Evolutionary conservation across 2,113 vertebrate species (phyloP).

Genomic region (Acanthisitta chloris): DNA sequence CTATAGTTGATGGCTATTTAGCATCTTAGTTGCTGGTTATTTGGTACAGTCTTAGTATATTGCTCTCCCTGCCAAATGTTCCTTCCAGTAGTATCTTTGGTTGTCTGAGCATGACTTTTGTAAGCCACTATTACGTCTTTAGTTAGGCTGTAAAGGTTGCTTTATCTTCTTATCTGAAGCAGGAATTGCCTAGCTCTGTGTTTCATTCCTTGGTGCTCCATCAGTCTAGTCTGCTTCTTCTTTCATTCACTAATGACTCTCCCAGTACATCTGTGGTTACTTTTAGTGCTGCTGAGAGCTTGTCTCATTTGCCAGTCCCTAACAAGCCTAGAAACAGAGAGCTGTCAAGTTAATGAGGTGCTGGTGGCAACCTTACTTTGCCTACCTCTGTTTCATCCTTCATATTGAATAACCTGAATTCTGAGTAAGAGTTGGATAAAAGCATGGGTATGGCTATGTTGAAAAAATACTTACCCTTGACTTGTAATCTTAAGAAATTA

Average conservation of each 20-base stretch:
- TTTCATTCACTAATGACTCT: not conserved
- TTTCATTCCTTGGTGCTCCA: not conserved
- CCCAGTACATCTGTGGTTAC: not conserved
- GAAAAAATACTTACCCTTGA: not conserved
- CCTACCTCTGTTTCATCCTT: not conserved
- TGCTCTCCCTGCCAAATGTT: not conserved
- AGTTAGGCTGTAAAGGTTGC: not conserved
- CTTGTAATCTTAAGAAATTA: not conserved
- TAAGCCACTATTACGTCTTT: not conserved
- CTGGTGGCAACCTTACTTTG: not conserved
- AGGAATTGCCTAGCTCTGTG: not conserved
- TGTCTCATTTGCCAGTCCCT: not conserved
- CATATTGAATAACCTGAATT: not conserved
- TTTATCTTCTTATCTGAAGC: not conserved
- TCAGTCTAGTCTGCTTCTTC: not conserved
- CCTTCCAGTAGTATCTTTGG: not conserved
- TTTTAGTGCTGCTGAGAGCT: slow-evolving; percentile 6
- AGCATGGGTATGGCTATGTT: not conserved
- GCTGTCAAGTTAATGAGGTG: not conserved
- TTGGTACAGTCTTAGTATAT: not conserved
- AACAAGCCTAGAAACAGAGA: not conserved
- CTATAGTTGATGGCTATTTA: not conserved
- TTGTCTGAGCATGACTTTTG: not conserved
- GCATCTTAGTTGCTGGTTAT: not conserved
- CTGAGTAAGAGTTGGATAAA: not conserved